Base-by-base conservation (phyloP, 2,888 invertebrate species). In the Empis livida region DNA sequence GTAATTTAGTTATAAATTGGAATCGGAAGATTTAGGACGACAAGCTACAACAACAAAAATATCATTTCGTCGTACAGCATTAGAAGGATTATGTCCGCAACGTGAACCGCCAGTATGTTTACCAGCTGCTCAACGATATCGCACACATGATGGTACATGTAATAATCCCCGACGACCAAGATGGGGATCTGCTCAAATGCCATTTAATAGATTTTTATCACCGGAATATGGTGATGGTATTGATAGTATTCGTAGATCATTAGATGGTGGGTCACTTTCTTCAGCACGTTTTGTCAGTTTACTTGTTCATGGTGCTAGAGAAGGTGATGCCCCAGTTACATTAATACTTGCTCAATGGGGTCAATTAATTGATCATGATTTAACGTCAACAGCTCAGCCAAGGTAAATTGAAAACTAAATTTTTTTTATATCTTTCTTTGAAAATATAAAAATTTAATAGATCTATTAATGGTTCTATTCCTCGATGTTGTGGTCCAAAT, bases 331-430 rank as follows among this genome's bases (percentile, higher is more conserved):
- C 8, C 73, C 76, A 0, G 74, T 88, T 10, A 87, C 87, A 0
- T 79, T 85, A 54, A 79, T 87, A 77, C 75, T 88, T 49, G 90
- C 89, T 78, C 91, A 92, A 62, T 91, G 91, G 87, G 92, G 92
- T 0, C 92, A 93, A 67, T 82, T 93, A 56, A 61, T 93, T 49
- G 92, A 92, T 61, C 92, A 93, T 59, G 92, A 93, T 62, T 70
- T 93, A 53, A 88, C 85, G 38, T 81, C 84, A 0, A 81, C 84
- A 5, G 84, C 82, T 0, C 85, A 85, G 57, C 80, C 84, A 2
- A 73, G 82, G 66, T 68, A 55, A 13, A 35, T 13, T 14, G 5
- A 31, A 13, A 14, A 16, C n/a, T n/a, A n/a, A n/a, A 20, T 43
- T 35, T 9, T 10, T 16, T n/a, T 15, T 15, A 45, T 8, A 6